Base-by-base conservation (phyloP, 2,113 vertebrate genomes). In the Bujurquina vittata region DNA sequence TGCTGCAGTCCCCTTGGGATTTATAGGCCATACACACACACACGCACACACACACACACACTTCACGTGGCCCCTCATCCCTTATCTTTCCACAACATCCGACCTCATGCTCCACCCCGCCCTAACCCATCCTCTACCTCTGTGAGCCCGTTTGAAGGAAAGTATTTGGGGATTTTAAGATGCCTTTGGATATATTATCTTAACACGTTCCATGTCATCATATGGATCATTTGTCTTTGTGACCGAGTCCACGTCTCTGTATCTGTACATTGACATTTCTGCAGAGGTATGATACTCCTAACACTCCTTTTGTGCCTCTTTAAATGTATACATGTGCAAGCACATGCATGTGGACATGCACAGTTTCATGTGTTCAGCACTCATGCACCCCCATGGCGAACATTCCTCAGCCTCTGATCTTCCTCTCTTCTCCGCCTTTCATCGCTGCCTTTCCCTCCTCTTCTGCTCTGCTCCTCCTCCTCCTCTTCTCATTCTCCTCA, bases 331-430 rank as follows among this genome's bases (percentile, higher is more conserved):
- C 61, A 15, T 80, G 59, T 43, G 80, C 35, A 40, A 49, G 84
- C 63, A 79, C 75, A 73, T 76, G 88, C 77, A 86, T 65, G 87
- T 76, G 82, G 22, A 74, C 69, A 9, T 69, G 52, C 43, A 63
- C 18, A 31, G 46, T 35, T 75, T 43, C 33, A 46, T 87, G 79
- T 80, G 74, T 86, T 83, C 8, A 22, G 75, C 67, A 20, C 62
- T 74, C 3, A 22, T 73, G 83, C 72, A 7, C 40, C 84, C 80
- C 72, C 26, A 33, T 89, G 78, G 83, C 33, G 0, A 88, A 83
- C 80, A 92, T 88, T 87, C 87, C 88, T 88, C 83, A 60, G 59
- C 77, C 67, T 85, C 85, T 86, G 87, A 88, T 87, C 84, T 88
- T 75, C 77, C 18, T 46, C 57, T 59, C 46, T 72, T 74, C 78